Evolutionary conservation across 2,888 invertebrate genomes (phyloP).

Genomic region (Sesia bembeciformis): DNA sequence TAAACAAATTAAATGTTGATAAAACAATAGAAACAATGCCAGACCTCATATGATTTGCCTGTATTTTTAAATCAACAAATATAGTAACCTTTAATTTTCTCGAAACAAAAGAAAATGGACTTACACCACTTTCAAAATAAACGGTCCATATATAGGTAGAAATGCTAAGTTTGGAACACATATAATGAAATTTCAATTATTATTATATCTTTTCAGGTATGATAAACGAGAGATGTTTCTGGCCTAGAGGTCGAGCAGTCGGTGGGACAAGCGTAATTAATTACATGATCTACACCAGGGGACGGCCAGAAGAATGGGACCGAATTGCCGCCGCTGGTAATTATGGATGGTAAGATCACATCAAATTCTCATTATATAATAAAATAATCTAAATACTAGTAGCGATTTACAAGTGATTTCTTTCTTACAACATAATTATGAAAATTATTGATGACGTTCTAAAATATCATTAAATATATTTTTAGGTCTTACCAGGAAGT

Average conservation of each 20-base stretch:
- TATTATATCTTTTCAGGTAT: conserved; percentile 31
- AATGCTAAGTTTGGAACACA: too few relatives aligned
- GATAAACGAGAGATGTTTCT: conserved; percentile 69
- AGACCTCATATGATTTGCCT: too few relatives aligned
- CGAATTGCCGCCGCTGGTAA: conserved; percentile 79
- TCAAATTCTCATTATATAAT: not conserved
- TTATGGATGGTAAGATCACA: conserved; percentile 73
- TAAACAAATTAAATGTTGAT: too few relatives aligned
- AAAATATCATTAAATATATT: not conserved
- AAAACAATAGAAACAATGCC: too few relatives aligned
- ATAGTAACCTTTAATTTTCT: too few relatives aligned
- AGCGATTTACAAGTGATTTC: not conserved
- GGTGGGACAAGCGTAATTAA: conserved; percentile 89
- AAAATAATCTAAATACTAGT: not conserved
- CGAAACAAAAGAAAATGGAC: too few relatives aligned
- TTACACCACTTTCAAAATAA: too few relatives aligned
- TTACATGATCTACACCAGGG: conserved; percentile 88
- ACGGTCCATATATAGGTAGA: too few relatives aligned
- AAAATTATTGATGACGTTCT: not conserved
- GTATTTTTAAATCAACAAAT: too few relatives aligned
- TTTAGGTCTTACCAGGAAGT: conserved; percentile 76
- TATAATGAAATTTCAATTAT: not conserved
- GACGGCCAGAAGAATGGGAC: conserved; percentile 80
- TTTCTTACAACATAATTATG: not conserved
- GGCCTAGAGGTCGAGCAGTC: conserved; percentile 83